Conservation (phyloP, 2,797 vertebrate species). For the Phaenicophaeus curvirostris region DNA sequence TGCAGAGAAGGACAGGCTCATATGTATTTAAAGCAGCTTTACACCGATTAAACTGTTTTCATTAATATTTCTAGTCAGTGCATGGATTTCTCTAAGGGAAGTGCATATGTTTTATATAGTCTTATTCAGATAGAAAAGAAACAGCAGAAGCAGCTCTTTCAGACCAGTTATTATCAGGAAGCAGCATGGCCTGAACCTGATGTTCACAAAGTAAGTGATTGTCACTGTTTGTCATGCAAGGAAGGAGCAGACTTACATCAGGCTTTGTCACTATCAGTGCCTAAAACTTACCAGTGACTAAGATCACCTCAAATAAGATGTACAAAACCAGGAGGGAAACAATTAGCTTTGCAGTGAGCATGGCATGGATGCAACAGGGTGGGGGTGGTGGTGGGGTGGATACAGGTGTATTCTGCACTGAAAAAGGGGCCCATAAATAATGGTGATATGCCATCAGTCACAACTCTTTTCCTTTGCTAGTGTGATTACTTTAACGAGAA, state of each 20-base stretch:
- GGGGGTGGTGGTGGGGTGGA: too few species aligned
- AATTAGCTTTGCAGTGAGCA: neutral
- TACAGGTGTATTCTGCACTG: neutral
- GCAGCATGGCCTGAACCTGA: neutral
- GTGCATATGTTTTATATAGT: neutral
- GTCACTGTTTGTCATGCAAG: neutral
- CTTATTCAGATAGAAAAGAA: neutral
- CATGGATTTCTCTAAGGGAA: neutral
- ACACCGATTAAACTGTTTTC: slow-evolving; percentile 4
- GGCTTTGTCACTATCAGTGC: neutral
- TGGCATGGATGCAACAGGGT: rapidly evolving
- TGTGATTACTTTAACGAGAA: neutral
- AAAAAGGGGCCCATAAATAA: neutral
- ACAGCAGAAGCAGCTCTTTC: neutral
- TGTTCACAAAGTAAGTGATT: neutral
- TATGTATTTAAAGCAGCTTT: slow-evolving; percentile 5
- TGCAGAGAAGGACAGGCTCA: neutral
- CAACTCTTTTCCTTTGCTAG: neutral
- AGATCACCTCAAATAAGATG: neutral
- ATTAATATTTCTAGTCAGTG: neutral
- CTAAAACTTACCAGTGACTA: neutral
- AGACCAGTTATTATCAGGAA: neutral
- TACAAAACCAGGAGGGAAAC: neutral
- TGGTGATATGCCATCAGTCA: neutral
- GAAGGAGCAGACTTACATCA: neutral